Percentiles rank a stretch among this genome's conserved stretches.
Evolutionary conservation across 2,113 vertebrate species (phyloP).

Genomic region (Xenopus borealis): DNA sequence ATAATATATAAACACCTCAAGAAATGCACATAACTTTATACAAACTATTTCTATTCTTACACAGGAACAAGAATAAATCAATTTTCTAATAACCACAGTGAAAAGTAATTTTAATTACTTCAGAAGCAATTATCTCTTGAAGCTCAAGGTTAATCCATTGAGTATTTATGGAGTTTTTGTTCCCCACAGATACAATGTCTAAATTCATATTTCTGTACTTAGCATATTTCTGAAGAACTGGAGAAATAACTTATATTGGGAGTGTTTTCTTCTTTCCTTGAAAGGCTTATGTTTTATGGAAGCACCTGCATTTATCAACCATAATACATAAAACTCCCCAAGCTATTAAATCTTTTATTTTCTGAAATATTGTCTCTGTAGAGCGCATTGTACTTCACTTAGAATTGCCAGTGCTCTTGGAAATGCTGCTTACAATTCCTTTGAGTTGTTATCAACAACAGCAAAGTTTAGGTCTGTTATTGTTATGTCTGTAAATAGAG

Average conservation of each 20-base stretch:
- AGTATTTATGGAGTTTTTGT: constrained; percentile 59
- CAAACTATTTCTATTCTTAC: background rate
- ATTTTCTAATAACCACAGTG: constrained; percentile 38
- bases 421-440: background rate
- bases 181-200: constrained; percentile 47
- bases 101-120: constrained; percentile 48
- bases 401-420: background rate
- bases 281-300: background rate
- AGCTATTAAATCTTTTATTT: constrained; percentile 28
- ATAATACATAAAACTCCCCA: background rate
- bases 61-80: constrained; percentile 13
- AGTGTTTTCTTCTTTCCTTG: background rate
- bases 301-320: background rate
- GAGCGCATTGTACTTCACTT: too few relatives aligned
- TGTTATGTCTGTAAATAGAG: too few relatives aligned
- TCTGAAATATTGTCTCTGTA: background rate
- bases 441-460: too few relatives aligned
- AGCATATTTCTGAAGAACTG: constrained; percentile 22
- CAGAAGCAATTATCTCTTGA: constrained; percentile 47
- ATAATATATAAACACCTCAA: too few relatives aligned
- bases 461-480: too few relatives aligned
- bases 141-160: constrained; percentile 52
- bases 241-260: background rate
- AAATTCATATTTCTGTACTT: constrained; percentile 37
- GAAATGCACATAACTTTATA: too few relatives aligned